Conservation (phyloP, 2,888 invertebrate genomes). For the Scelioninae gen. 1 region DNA sequence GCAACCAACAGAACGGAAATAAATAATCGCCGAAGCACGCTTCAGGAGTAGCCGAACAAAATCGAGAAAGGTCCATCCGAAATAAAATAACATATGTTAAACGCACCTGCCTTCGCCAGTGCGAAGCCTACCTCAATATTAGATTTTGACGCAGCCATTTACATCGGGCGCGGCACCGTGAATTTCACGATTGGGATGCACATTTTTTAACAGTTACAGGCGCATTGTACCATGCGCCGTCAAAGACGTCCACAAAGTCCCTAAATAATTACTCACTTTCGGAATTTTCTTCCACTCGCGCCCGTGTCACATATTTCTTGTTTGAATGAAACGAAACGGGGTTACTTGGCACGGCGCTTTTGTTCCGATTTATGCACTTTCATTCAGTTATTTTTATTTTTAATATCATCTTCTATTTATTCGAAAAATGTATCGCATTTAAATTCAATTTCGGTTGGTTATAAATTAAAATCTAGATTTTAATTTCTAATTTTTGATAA, state of each 20-base stretch:
- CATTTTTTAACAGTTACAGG: constrained; percentile 12
- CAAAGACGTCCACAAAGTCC: background rate
- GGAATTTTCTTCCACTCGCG: background rate
- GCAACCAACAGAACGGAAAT: constrained; percentile 54
- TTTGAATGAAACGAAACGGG: too few species aligned
- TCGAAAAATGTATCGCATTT: too few species aligned
- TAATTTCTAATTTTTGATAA: too few species aligned
- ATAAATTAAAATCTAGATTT: too few species aligned
- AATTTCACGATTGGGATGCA: constrained; percentile 33
- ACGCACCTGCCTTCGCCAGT: constrained; percentile 42
- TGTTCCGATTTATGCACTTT: too few species aligned
- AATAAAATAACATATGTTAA: constrained; percentile 57
- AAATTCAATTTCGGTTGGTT: too few species aligned
- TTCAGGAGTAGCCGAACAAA: constrained; percentile 46
- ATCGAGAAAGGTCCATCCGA: constrained; percentile 48
- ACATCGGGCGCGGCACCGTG: constrained; percentile 24
- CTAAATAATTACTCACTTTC: constrained; percentile 6
- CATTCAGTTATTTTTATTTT: too few species aligned
- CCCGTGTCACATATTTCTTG: too few species aligned
- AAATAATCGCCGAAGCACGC: constrained; percentile 48
- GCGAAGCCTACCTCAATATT: constrained; percentile 62
- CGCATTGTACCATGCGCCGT: constrained; percentile 3
- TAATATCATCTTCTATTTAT: too few species aligned
- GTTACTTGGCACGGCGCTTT: too few species aligned
- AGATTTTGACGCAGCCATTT: constrained; percentile 52